Evolutionary conservation across 2,797 vertebrate genomes (phyloP), one percentile per base, ranked within the genome.

Genomic region (Heterohyrax brucei): DNA sequence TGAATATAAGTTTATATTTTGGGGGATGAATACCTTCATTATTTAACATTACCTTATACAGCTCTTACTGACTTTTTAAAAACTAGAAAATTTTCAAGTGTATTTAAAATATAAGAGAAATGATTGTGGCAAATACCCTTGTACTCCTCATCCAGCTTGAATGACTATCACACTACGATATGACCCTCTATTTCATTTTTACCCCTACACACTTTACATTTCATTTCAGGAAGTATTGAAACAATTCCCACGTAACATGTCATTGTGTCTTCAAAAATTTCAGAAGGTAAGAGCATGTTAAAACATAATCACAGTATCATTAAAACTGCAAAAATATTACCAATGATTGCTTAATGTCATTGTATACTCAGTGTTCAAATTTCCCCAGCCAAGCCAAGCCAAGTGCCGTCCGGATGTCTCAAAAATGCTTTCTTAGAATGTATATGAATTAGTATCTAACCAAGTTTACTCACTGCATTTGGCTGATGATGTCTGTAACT

Each of bases 201-300:
- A 61, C 24, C 12, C 4, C 2, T 6, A 53, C 7, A 1, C 21
- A 85, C 13, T 46, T 2, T 9, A 22, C 2, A 39, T 4, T 21
- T 9, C 77, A 16, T 18, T 10, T 56, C 33, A 82, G 16, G 7
- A 19, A 88, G 88, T 82, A 3, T 13, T 91, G 59, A 93, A 84
- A 80, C 26, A 72, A 59, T 88, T 76, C 21, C 14, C 18, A 56
- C 53, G 81, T 0, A 19, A 53, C 10, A 22, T 48, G 46, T 18
- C 19, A 81, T 53, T 81, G 30, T 44, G 86, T 53, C n/a, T 48
- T 92, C 53, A 85, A 85, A 81, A 78, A 73, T 44, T 50, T 82
- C 3, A 86, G 24, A 75, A 56, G 53, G 4, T 78, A 68, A 87
- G 33, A 70, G 70, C 1, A 73, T 79, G 87, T 39, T 28, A 33